A percentile compares a stretch with the other conserved stretches of the same genome.
These are phyloP conservation scores for Tineola bisselliella DNA, from an alignment of 2,888 invertebrate genomes.

Conservation along the genomic window DNA sequence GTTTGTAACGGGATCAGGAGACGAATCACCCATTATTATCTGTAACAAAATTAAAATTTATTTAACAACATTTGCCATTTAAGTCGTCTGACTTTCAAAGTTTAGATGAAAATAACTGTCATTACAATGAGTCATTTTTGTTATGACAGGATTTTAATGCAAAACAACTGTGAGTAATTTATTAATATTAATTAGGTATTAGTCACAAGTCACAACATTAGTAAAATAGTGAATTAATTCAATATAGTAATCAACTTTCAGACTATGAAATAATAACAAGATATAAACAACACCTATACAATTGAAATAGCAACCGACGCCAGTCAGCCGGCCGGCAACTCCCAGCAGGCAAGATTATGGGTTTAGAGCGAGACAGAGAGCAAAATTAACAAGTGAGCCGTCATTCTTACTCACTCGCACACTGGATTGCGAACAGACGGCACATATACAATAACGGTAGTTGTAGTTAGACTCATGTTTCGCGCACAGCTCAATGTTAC, in stretches of 20 bases:
- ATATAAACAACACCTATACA: constrained; percentile 13
- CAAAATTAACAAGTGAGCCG: not conserved
- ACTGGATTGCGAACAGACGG: not conserved
- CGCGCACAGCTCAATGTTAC: constrained; percentile 20
- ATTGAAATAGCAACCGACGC: constrained; percentile 29
- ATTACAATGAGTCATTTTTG: too few species aligned
- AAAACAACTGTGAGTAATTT: too few species aligned
- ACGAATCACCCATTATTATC: constrained; percentile 43
- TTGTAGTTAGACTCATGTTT: constrained; percentile 17
- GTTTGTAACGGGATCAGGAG: constrained; percentile 25
- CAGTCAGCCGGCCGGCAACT: constrained; percentile 4
- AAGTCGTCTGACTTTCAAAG: too few species aligned
- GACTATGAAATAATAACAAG: not conserved
- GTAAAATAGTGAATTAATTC: too few species aligned
- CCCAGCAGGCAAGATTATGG: not conserved
- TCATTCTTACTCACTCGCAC: constrained; percentile 11
- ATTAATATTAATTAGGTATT: too few species aligned
- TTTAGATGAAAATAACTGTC: too few species aligned
- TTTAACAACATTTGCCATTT: too few species aligned
- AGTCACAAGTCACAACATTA: too few species aligned
- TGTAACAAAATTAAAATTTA: constrained; percentile 23
- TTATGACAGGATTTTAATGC: too few species aligned
- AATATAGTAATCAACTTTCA: not conserved
- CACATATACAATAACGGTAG: constrained; percentile 12
- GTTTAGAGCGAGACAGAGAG: not conserved